These are phyloP conservation scores for Nycticorax nycticorax DNA, from an alignment of 2,113 vertebrate genomes.

Conservation along the genomic window DNA sequence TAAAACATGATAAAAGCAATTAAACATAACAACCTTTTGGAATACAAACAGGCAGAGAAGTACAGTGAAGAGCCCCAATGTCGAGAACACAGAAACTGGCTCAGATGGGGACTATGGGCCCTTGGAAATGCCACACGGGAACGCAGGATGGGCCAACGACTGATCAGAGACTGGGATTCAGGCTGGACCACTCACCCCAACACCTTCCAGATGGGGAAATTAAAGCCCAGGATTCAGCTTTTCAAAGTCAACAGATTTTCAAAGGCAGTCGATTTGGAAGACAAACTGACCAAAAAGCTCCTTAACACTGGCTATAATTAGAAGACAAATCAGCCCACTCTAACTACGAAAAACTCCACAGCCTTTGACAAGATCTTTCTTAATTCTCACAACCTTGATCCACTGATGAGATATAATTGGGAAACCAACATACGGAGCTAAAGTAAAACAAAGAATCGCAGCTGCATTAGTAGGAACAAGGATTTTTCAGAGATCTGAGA, in stretches of 20 bases:
- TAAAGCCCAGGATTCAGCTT: neutral
- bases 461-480: neutral
- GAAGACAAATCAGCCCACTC: neutral
- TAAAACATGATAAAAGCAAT: neutral
- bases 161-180: neutral
- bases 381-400: neutral
- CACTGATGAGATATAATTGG: neutral
- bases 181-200: too few species aligned
- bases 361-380: neutral
- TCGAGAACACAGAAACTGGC: neutral
- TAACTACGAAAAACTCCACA: neutral
- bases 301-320: neutral
- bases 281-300: neutral
- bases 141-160: neutral
- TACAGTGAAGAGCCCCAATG: neutral
- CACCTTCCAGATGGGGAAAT: neutral
- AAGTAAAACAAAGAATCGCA: neutral
- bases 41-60: neutral
- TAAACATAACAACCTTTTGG: neutral
- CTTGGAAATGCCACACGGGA: neutral
- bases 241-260: neutral
- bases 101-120: neutral
- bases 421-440: neutral
- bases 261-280: neutral
- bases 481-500: neutral